These are phyloP conservation scores for Spongilla lacustris DNA, from an alignment of 37 sponge, comb jelly and placozoan genomes.

Conservation along the genomic window DNA sequence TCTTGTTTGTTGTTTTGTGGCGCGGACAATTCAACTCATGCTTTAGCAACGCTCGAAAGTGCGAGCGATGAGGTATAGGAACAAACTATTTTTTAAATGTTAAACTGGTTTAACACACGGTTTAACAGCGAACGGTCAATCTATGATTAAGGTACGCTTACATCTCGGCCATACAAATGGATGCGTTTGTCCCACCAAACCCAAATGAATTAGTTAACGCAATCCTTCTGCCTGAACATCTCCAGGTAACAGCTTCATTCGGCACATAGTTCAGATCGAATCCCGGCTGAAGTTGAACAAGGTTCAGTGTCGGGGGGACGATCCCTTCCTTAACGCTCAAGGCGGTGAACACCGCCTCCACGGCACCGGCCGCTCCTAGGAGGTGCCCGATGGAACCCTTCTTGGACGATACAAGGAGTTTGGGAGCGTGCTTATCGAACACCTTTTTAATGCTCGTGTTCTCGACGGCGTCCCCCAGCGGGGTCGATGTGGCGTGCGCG, in stretches of 20 bases:
- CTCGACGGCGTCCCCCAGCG: conserved; percentile 80
- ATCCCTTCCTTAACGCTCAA: conserved; percentile 71
- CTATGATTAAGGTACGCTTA: no score
- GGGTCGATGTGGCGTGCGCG: conserved; percentile 97
- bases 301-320: conserved; percentile 87
- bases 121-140: no score
- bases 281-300: conserved; percentile 38
- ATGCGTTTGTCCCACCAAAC: conserved; percentile 95
- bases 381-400: conserved; percentile 89
- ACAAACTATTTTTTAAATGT: no score
- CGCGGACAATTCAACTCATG: no score
- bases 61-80: no score
- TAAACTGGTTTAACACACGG: no score
- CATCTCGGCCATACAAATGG: conserved; percentile 22
- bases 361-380: conserved; percentile 85
- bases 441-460: conserved; percentile 69
- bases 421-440: conserved; percentile 49
- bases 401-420: conserved; percentile 66
- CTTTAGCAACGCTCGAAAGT: no score
- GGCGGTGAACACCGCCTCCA: conserved; percentile 83
- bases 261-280: conserved; percentile 80
- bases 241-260: conserved; percentile 37
- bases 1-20: no score
- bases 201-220: conserved; percentile 96
- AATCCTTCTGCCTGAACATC: conserved; percentile 40